phyloP scores from a whole-genome alignment of 2,113 vertebrate genomes.

The Salvator merianae region DNA sequence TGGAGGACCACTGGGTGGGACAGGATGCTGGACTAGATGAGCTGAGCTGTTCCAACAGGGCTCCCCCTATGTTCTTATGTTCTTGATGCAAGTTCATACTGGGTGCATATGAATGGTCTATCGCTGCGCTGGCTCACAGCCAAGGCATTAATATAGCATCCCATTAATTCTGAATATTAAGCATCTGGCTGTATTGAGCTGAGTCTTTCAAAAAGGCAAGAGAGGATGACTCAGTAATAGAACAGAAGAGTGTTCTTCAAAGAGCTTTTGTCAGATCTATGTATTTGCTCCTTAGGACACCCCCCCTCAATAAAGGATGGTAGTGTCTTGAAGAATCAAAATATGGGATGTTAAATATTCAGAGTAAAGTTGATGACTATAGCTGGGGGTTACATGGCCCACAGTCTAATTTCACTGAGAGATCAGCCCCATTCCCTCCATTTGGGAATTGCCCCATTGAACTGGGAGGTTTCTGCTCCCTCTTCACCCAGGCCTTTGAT shows the following conservation, averaged over 20 bases:
- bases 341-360: neutral
- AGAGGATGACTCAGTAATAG: neutral
- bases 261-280: neutral
- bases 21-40: no score
- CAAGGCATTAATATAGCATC: neutral
- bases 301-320: no score
- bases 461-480: no score
- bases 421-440: neutral
- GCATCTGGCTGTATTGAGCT: neutral
- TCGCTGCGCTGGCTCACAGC: no score
- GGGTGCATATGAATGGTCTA: neutral
- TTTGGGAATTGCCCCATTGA: no score
- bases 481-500: no score
- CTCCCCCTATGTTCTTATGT: no score
- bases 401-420: neutral
- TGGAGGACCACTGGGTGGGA: no score
- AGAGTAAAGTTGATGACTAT: neutral
- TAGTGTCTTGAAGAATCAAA: neutral
- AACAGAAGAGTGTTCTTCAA: slow-evolving; percentile 42
- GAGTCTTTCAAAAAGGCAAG: neutral
- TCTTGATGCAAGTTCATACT: no score
- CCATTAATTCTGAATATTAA: neutral
- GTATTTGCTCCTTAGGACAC: neutral
- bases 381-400: neutral
- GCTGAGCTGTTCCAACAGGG: no score